These are phyloP conservation scores for Oreochromis niloticus DNA, from an alignment of 2,113 vertebrate genomes.

Conservation along the genomic window DNA sequence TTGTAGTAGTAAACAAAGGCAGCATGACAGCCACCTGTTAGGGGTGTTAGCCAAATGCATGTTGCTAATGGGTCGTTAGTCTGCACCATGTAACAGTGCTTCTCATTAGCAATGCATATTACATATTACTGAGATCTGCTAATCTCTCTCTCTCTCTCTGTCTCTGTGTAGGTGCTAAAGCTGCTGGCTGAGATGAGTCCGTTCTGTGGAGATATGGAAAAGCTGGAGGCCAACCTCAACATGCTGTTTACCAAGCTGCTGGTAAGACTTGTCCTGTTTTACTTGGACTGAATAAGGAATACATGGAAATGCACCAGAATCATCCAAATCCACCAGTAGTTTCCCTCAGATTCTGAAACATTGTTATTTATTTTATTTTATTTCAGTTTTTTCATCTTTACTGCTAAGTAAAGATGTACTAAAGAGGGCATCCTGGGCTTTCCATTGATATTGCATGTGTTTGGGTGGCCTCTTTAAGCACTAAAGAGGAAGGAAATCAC, in stretches of 20 bases:
- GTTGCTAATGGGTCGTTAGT: slow-evolving; percentile 40
- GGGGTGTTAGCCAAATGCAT: slow-evolving; percentile 26
- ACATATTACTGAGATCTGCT: background rate
- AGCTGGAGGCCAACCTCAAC: slow-evolving; percentile 93
- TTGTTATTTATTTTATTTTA: background rate
- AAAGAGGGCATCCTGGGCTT: background rate
- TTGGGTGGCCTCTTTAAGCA: background rate
- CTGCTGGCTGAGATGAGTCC: slow-evolving; percentile 98
- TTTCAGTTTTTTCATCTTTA: background rate
- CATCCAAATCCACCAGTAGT: background rate
- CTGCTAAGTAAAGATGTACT: background rate
- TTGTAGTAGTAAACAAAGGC: slow-evolving; percentile 41
- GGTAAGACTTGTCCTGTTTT: slow-evolving; percentile 69
- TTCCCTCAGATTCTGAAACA: background rate
- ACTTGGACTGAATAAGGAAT: background rate
- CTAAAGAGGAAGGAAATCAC: background rate
- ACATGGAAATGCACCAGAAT: background rate
- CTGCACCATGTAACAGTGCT: slow-evolving; percentile 1
- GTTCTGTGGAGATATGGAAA: slow-evolving; percentile 98
- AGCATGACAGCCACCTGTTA: slow-evolving; percentile 44
- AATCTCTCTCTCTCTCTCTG: background rate
- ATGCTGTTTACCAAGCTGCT: slow-evolving; percentile 93
- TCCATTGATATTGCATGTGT: background rate
- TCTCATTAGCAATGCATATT: slow-evolving; percentile 22
- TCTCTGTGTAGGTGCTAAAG: slow-evolving; percentile 84